Evolutionary conservation across 1,140 invertebrate species (phyloP).

Genomic region (Ganaspis sp.): DNA sequence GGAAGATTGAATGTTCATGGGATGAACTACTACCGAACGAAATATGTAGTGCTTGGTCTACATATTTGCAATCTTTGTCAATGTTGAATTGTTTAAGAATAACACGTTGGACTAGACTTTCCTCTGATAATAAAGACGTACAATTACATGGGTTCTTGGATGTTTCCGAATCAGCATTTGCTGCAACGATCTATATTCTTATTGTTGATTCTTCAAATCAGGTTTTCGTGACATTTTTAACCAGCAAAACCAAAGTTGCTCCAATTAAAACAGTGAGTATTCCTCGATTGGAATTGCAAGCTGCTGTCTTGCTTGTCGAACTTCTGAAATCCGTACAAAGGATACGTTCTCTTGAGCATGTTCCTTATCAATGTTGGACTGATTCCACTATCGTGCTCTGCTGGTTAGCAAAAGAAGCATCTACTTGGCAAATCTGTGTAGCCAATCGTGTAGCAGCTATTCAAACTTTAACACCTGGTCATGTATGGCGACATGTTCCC

Average conservation of each 20-base stretch:
- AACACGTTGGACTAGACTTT: not conserved
- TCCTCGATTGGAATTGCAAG: not conserved
- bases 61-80: too few relatives aligned
- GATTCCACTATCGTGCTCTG: not conserved
- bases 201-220: not conserved
- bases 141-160: not conserved
- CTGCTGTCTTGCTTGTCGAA: not conserved
- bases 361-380: not conserved
- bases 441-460: not conserved
- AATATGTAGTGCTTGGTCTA: not conserved
- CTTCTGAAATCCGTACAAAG: not conserved
- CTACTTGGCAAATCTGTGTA: not conserved
- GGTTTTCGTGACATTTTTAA: not conserved
- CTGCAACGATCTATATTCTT: not conserved
- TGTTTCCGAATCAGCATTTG: not conserved
- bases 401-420: not conserved
- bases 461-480: not conserved
- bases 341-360: not conserved
- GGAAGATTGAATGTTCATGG: not conserved
- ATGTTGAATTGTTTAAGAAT: not conserved
- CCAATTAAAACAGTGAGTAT: not conserved
- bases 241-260: not conserved
- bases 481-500: not conserved
- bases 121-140: not conserved
- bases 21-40: constrained; percentile 19